Evolutionary conservation across 2,888 invertebrate species (phyloP), one percentile per base, ranked within the genome.

Genomic region (Maniola hyperantus): DNA sequence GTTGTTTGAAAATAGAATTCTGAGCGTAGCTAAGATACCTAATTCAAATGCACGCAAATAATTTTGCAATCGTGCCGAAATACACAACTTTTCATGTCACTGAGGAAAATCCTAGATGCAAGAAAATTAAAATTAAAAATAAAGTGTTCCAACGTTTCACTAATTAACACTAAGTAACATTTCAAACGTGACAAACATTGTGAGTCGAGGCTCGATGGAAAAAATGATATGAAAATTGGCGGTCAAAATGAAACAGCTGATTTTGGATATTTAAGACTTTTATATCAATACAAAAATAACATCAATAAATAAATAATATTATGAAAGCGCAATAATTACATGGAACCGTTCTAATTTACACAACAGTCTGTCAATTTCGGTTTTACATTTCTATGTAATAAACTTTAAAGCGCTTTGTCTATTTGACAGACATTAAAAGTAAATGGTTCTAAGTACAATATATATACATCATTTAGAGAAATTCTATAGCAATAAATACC

Each of bases 291-390:
- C 79, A 82, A 84, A 82, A 83, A 82, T 85, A 87, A 84, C 85
- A 82, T 84, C 83, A 87, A 87, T 88, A 87, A 88, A 87, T 87
- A 86, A 83, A 87, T 87, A 80, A 82, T 85, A 26, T 26, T 10
- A 81, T 83, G 85, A 83, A 85, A 85, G 83, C 81, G 81, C 81
- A 82, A 79, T 83, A 79, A 79, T 82, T 83, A 83, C 79, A 71
- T 65, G 62, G 55, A 66, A 66, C 64, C 61, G 64, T 60, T 68
- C 46, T 66, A 69, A 66, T 64, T 66, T 70, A 70, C 64, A 70
- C 33, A 62, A 64, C 34, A 64, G 61, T 68, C 42, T 64, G 66
- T 61, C 64, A 66, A 39, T 64, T 65, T 62, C 55, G 62, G 62
- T 54, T 60, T 54, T 48, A 60, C 13, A 62, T 44, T 39, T 55